phyloP scores from a whole-genome alignment of 2,797 vertebrate genomes.

The Anisognathus igniventris region DNA sequence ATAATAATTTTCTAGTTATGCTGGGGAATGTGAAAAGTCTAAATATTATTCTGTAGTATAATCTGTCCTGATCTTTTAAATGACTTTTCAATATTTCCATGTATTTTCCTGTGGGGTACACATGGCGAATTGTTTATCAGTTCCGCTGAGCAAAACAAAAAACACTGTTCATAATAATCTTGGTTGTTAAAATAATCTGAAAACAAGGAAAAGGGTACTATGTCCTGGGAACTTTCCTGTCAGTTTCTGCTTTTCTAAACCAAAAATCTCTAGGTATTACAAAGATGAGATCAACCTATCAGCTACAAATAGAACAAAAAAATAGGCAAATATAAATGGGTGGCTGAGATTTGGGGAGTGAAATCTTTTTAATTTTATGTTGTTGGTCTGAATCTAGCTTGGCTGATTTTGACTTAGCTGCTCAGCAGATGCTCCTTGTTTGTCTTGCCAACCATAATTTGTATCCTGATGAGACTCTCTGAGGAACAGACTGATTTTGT shows the following conservation, averaged over 20 bases:
- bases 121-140: background rate
- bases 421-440: background rate
- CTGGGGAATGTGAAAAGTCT: slow-evolving; percentile 62
- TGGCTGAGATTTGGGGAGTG: background rate
- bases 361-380: slow-evolving; percentile 26
- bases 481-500: background rate
- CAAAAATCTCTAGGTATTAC: background rate
- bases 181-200: background rate
- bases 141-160: background rate
- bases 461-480: background rate
- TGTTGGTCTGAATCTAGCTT: slow-evolving; percentile 36
- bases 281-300: background rate
- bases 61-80: slow-evolving; percentile 70
- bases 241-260: background rate
- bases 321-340: background rate
- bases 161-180: background rate
- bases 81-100: slow-evolving; percentile 59
- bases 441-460: background rate
- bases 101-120: slow-evolving; percentile 51
- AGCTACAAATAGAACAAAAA: background rate
- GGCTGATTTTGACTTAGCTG: slow-evolving; percentile 31
- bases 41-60: slow-evolving; percentile 73
- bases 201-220: background rate
- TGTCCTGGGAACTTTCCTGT: background rate
- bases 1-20: slow-evolving; percentile 68